Evolutionary conservation across 2,113 vertebrate species (phyloP).

Genomic region (Apteryx owenii): DNA sequence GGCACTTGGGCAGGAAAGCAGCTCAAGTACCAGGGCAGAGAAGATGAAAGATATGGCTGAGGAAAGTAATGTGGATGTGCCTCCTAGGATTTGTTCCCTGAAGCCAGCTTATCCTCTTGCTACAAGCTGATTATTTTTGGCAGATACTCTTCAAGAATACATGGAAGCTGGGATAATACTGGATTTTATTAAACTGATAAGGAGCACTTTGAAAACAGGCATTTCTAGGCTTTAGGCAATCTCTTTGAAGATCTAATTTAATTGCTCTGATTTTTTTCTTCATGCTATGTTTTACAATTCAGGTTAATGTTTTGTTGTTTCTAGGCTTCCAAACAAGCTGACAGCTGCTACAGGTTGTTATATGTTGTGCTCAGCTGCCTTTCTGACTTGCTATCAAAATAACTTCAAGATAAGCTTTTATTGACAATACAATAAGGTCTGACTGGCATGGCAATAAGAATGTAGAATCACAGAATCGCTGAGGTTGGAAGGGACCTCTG

Average conservation of each 20-base stretch:
- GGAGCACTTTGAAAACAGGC: background rate
- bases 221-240: background rate
- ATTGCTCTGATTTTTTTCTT: background rate
- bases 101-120: background rate
- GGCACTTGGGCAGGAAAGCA: background rate
- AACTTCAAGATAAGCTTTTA: background rate
- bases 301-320: background rate
- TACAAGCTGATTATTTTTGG: background rate
- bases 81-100: background rate
- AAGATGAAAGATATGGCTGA: background rate
- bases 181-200: constrained; percentile 18
- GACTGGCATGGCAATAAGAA: background rate
- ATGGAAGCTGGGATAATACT: background rate
- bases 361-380: background rate
- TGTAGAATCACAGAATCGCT: background rate
- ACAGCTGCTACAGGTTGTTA: background rate
- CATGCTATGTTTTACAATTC: background rate
- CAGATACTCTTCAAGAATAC: background rate
- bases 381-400: background rate
- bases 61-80: background rate
- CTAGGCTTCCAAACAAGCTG: background rate
- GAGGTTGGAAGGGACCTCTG: too few relatives aligned
- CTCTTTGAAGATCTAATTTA: background rate
- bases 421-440: background rate
- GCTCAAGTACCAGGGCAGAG: background rate